Percentiles rank a stretch among this genome's conserved stretches.
These are phyloP conservation scores for Copsychus sechellarum DNA, from an alignment of 2,113 vertebrate genomes.

Conservation along the genomic window DNA sequence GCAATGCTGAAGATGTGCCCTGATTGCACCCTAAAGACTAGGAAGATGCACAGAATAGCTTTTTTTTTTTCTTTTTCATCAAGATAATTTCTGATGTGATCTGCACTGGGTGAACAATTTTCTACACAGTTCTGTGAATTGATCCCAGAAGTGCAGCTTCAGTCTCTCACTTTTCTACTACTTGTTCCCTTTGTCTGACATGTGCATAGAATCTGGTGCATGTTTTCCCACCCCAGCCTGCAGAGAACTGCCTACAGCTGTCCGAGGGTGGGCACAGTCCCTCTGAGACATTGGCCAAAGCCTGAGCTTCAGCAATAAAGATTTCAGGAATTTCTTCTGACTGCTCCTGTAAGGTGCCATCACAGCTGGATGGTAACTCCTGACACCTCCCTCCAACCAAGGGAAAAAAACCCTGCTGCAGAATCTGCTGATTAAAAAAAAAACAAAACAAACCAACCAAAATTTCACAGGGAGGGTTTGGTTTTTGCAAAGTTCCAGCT, in stretches of 20 bases:
- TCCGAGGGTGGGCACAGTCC: neutral
- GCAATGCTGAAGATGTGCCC: neutral
- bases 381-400: neutral
- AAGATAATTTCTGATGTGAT: neutral
- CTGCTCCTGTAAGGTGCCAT: neutral
- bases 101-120: neutral
- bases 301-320: neutral
- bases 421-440: slow-evolving; percentile 31
- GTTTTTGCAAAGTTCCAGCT: slow-evolving; percentile 30
- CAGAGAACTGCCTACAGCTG: neutral
- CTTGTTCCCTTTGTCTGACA: neutral
- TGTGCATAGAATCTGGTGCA: neutral
- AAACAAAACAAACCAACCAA: neutral
- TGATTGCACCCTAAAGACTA: slow-evolving; percentile 21
- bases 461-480: neutral
- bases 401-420: neutral
- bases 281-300: neutral
- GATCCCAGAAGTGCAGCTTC: neutral
- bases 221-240: neutral
- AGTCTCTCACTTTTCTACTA: neutral
- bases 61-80: neutral
- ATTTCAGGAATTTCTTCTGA: neutral
- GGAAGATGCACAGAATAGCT: neutral
- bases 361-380: neutral
- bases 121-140: neutral